Base-by-base conservation (phyloP, 2,113 vertebrate genomes). In the Emydura subglobosa region DNA sequence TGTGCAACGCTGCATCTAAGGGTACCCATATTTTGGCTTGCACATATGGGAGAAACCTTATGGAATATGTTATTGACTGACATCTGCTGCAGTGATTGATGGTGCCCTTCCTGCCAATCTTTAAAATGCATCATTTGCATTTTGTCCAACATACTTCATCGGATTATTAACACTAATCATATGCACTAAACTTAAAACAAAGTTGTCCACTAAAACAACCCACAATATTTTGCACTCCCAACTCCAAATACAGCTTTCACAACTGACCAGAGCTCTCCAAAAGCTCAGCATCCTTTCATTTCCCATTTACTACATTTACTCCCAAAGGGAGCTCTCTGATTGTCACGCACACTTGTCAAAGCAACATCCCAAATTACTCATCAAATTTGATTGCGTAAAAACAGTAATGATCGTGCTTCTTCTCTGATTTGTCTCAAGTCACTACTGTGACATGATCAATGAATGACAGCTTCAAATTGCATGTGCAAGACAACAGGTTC, bases 101-200 rank as follows among this genome's bases (percentile, higher is more conserved):
- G 88, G 72, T 88, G 92, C 94, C 93, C 83, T 93, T 97, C 91
- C 82, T 91, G 81, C 51, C 85, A 34, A n/a, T 3, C 19, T 2
- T 27, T 10, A 34, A 68, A 22, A 93, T 42, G 49, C 7, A 83
- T 17, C 86, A 79, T 85, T 91, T 88, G 39, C 81, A 59, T 22
- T 65, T 84, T 88, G 82, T 80, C 87, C 80, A 74, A 9, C 9
- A 49, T 14, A 21, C 49, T 54, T 59, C 39, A 88, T 17, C 0
- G 55, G 51, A 51, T 79, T 94, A 86, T 68, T 29, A 27, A 39
- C 11, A 82, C 34, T 74, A 89, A 88, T 91, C 44, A 25, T 10
- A 31, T 29, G 87, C 83, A 53, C 29, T 72, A 57, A 94, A 82
- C 25, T 44, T 55, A 68, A 89, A 80, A 29, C 29, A 14, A 61